Evolutionary conservation across 2,113 vertebrate genomes (phyloP).

Genomic region (Cephalopholis sonnerati): DNA sequence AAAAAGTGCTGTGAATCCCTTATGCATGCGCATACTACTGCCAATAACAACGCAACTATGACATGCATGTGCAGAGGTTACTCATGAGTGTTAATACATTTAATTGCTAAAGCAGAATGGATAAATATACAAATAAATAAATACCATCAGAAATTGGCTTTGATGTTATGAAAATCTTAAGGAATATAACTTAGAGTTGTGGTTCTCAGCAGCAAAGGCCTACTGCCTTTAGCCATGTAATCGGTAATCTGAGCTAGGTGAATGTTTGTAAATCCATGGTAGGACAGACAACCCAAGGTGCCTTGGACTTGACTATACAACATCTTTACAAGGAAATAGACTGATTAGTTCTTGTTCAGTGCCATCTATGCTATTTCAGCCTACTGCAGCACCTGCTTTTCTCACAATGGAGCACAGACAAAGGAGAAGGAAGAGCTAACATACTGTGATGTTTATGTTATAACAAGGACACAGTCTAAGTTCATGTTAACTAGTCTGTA

Average conservation of each 20-base stretch:
- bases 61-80: too few species aligned
- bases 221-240: background rate
- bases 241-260: background rate
- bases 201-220: background rate
- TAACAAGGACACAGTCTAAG: slow-evolving; percentile 37
- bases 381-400: slow-evolving; percentile 22
- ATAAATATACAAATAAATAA: too few species aligned
- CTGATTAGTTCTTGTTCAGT: background rate
- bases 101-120: too few species aligned
- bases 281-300: background rate
- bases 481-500: slow-evolving; percentile 15
- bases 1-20: too few species aligned
- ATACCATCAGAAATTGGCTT: background rate
- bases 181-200: background rate
- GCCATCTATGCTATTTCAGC: slow-evolving; percentile 3
- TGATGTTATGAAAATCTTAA: background rate
- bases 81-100: too few species aligned
- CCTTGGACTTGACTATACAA: background rate
- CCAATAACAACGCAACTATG: too few species aligned
- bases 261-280: background rate
- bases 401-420: slow-evolving; percentile 17
- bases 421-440: slow-evolving; percentile 9
- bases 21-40: too few species aligned
- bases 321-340: background rate
- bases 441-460: slow-evolving; percentile 8